Evolutionary conservation across 2,113 vertebrate species (phyloP), one percentile per base, ranked within the genome.

Genomic region (Tupaia tana): DNA sequence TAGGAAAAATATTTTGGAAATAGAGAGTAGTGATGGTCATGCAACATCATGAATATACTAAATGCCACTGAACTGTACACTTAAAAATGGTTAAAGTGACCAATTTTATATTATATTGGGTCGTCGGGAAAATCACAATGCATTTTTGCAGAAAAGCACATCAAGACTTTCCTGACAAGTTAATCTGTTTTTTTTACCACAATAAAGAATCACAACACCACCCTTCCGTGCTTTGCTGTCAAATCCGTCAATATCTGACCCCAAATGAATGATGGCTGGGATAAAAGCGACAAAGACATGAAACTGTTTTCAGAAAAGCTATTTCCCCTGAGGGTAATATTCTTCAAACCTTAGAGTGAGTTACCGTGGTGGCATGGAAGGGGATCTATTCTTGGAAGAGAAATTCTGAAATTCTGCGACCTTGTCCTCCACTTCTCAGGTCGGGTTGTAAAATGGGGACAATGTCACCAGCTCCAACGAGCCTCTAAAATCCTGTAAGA

Each of bases 351-450:
- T 43, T 31, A 43, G n/a, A 74, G 69, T 10, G 59, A 91, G 90
- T 92, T 31, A 69, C 90, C 58, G 90, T 54, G 61, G 86, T 67
- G 3, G 25, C 25, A 27, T 22, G 19, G 27, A 9, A 2, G 43
- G 82, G 70, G 43, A 29, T 77, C 93, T 92, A 74, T 34, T 56
- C 75, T 56, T 43, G 69, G 89, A 43, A 43, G 4, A 43, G 43
- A 43, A 43, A 43, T 82, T 92, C 93, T 66, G 89, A 97, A 89
- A 94, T 70, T 34, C 89, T 70, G 19, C 84, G 93, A 93, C 94
- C 91, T 94, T 95, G 90, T 89, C 94, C 78, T 70, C 22, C 66
- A 78, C 71, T 70, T 94, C 70, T 71, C 6, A 6, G 86, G 43
- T 56, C 91, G 83, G 67, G 31, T 67, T 87, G 31, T 66, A 79